Evolutionary conservation across 2,888 invertebrate genomes (phyloP).

Genomic region (Pristionchus maxplancki): DNA sequence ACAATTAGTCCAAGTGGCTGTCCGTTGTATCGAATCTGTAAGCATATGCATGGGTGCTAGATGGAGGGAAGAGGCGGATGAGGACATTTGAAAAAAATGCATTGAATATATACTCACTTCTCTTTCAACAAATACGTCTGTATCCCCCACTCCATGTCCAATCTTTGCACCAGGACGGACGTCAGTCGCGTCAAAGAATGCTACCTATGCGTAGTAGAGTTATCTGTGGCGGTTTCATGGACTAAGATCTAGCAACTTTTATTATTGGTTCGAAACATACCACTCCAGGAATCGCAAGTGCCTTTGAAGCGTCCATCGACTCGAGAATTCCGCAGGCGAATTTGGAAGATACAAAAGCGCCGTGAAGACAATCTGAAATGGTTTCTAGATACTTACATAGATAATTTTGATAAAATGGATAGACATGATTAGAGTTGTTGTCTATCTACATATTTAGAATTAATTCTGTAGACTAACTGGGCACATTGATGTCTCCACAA

Average conservation of each 20-base stretch:
- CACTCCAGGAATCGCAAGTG: slow-evolving; percentile 87
- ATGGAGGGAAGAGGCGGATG: no score
- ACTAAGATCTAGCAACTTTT: no score
- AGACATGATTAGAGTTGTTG: neutral
- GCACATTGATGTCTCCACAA: slow-evolving; percentile 87
- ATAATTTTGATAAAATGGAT: no score
- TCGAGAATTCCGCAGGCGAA: slow-evolving; percentile 68
- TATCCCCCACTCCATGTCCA: slow-evolving; percentile 84
- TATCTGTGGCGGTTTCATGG: neutral
- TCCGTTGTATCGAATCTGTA: slow-evolving; percentile 81
- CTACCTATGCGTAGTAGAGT: slow-evolving; percentile 79
- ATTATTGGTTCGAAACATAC: no score
- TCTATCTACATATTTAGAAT: no score
- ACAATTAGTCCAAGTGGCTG: slow-evolving; percentile 78
- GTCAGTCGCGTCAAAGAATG: slow-evolving; percentile 88
- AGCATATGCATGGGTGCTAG: neutral
- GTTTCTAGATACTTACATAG: neutral
- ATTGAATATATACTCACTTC: slow-evolving; percentile 83
- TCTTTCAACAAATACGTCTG: slow-evolving; percentile 88
- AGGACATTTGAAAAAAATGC: no score
- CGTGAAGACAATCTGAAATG: slow-evolving; percentile 81
- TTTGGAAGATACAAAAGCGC: slow-evolving; percentile 86
- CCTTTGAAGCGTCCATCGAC: slow-evolving; percentile 84
- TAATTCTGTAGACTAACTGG: slow-evolving; percentile 53
- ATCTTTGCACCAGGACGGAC: slow-evolving; percentile 85